A percentile compares a stretch with the other conserved stretches of the same genome.
phyloP scores from a whole-genome alignment of 2,797 vertebrate species.

The Xenops minutus region DNA sequence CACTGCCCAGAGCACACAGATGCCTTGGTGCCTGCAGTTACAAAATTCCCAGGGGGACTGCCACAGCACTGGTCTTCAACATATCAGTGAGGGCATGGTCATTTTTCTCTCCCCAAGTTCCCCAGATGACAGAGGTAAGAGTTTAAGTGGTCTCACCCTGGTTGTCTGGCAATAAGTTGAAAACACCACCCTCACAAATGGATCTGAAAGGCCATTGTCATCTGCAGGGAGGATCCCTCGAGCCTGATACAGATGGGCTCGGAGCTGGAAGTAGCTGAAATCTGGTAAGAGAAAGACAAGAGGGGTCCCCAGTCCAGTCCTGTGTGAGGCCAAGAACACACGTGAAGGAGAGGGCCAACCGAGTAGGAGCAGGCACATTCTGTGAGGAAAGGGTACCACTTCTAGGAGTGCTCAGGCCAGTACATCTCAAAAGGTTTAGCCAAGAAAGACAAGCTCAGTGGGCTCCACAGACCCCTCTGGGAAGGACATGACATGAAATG shows the following conservation, averaged over 20 bases:
- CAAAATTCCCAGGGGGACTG: background rate
- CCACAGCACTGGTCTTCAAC: background rate
- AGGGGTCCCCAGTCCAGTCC: background rate
- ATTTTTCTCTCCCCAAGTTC: background rate
- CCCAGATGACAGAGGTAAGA: background rate
- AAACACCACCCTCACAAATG: conserved; percentile 88
- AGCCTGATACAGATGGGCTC: conserved; percentile 92
- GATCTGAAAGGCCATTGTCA: conserved; percentile 90
- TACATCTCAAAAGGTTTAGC: background rate
- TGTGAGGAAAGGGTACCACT: background rate
- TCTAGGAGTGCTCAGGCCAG: background rate
- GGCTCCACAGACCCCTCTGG: background rate
- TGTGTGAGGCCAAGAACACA: background rate
- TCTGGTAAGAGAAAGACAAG: conserved; percentile 47
- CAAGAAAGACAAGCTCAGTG: background rate
- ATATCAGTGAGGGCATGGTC: background rate
- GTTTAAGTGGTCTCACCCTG: conserved; percentile 72
- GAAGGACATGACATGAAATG: background rate
- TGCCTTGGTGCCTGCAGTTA: background rate
- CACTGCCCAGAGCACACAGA: background rate
- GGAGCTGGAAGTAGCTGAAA: conserved; percentile 90
- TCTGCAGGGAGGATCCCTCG: conserved; percentile 88
- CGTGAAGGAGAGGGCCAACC: background rate
- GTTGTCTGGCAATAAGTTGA: conserved; percentile 89
- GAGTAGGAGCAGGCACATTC: background rate